Conservation (phyloP, 2,888 invertebrate species). For the Dinocampus coccinellae region DNA sequence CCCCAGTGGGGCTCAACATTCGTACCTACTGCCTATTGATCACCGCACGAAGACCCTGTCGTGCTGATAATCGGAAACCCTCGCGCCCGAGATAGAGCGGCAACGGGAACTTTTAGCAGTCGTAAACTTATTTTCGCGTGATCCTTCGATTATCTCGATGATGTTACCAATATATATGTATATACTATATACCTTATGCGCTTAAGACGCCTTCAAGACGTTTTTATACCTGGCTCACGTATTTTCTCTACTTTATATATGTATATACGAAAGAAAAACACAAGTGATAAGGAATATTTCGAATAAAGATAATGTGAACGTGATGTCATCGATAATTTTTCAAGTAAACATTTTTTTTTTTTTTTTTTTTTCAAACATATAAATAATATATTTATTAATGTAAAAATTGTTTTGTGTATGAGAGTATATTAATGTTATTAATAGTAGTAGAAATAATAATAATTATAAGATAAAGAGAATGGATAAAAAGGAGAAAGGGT, state of each 20-base stretch:
- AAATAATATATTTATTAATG: not conserved
- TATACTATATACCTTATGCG: not conserved
- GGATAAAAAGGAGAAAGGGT: no score
- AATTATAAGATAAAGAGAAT: no score
- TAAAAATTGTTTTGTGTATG: no score
- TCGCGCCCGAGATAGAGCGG: constrained; percentile 9
- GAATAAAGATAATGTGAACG: not conserved
- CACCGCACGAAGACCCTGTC: constrained; percentile 36
- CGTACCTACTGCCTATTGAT: constrained; percentile 28
- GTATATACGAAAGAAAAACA: not conserved
- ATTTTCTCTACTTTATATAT: not conserved
- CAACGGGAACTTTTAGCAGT: constrained; percentile 22
- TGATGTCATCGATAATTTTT: not conserved
- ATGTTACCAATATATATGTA: constrained; percentile 1
- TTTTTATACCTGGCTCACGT: constrained; percentile 11
- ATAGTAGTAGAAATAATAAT: no score
- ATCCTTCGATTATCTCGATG: constrained; percentile 31
- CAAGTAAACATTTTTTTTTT: no score
- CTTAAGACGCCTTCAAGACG: not conserved
- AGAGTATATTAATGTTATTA: no score
- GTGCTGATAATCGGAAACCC: constrained; percentile 38
- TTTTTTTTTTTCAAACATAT: not conserved
- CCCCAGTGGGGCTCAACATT: not conserved
- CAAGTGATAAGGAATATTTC: not conserved
- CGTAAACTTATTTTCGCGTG: constrained; percentile 36